Percentiles rank a stretch among this genome's conserved stretches.
These are phyloP conservation scores for Heterochromis multidens DNA, from an alignment of 2,113 vertebrate species.

Conservation along the genomic window DNA sequence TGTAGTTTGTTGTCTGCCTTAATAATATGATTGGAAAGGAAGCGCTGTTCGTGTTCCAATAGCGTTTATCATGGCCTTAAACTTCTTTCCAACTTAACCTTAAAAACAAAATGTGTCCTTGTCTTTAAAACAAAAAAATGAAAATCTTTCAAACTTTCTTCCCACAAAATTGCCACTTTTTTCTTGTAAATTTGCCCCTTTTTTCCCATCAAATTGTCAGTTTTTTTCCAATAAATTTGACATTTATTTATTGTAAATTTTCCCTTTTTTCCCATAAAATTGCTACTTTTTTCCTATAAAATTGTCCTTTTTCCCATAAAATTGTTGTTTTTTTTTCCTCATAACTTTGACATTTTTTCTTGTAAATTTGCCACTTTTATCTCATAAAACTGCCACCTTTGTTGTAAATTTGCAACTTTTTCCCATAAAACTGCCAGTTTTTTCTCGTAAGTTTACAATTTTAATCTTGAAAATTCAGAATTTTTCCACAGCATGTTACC, in stretches of 20 bases:
- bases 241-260: no score
- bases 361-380: background rate
- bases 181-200: background rate
- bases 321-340: no score
- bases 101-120: background rate
- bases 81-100: background rate
- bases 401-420: no score
- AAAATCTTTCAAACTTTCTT: background rate
- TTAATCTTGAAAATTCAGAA: no score
- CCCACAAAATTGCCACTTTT: background rate
- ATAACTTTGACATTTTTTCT: no score
- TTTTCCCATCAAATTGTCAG: background rate
- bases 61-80: background rate
- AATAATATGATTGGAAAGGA: background rate
- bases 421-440: no score
- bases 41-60: background rate
- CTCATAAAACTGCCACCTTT: background rate
- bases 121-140: background rate
- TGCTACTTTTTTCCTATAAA: background rate
- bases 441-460: background rate
- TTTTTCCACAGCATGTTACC: background rate
- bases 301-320: no score
- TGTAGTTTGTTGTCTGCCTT: background rate
- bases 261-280: background rate
- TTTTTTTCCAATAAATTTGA: no score